Evolutionary conservation across 2,888 invertebrate species (phyloP).

Genomic region (Ophion obscuratus): DNA sequence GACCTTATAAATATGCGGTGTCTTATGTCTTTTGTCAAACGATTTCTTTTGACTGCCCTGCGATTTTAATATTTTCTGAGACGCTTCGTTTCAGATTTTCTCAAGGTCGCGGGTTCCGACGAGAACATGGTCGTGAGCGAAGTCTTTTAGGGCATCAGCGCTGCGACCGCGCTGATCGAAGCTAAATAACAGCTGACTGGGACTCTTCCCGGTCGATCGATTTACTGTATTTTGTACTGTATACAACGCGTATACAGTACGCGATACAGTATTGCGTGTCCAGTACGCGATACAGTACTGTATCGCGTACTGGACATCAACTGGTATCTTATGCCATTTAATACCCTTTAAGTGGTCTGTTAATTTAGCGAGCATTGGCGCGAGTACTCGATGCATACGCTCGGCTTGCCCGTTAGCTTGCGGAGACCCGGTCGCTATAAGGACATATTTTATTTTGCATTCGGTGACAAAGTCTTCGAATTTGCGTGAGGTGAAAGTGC

Average conservation of each 20-base stretch:
- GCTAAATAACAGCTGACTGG: slow-evolving; percentile 44
- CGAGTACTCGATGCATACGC: slow-evolving; percentile 65
- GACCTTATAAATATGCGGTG: slow-evolving; percentile 39
- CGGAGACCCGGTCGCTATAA: slow-evolving; percentile 72
- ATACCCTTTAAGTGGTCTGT: slow-evolving; percentile 22
- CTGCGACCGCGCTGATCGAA: slow-evolving; percentile 43
- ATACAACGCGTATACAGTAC: too few species aligned
- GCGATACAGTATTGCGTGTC: too few species aligned
- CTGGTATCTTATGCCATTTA: slow-evolving; percentile 50
- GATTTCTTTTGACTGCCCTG: slow-evolving; percentile 6
- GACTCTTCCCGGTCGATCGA: slow-evolving; percentile 39
- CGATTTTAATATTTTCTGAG: not conserved
- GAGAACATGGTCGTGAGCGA: not conserved
- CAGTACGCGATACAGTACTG: too few species aligned
- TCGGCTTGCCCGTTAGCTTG: slow-evolving; percentile 75
- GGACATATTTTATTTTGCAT: slow-evolving; percentile 67
- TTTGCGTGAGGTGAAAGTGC: slow-evolving; percentile 42
- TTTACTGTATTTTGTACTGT: slow-evolving; percentile 46
- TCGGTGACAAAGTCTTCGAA: slow-evolving; percentile 58
- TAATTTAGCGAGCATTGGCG: slow-evolving; percentile 68
- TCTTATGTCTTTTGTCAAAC: slow-evolving; percentile 55
- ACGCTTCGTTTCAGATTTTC: slow-evolving; percentile 29
- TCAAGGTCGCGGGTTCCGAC: slow-evolving; percentile 22
- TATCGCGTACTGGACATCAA: slow-evolving; percentile 40
- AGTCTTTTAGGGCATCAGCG: slow-evolving; percentile 42